phyloP scores from a whole-genome alignment of 2,797 vertebrate genomes.

The Sebastes hopkinsi region DNA sequence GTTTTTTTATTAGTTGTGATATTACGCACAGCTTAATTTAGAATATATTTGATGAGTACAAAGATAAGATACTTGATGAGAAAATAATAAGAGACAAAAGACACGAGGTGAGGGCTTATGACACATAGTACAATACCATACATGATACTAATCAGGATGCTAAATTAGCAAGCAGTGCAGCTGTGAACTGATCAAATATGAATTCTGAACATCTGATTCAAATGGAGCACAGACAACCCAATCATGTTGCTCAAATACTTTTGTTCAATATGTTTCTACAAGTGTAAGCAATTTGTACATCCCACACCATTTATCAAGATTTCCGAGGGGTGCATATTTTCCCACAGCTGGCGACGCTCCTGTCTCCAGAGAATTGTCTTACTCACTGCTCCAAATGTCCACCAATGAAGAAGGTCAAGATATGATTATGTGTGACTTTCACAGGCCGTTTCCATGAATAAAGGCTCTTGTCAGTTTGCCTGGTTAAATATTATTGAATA shows the following conservation, averaged over 20 bases:
- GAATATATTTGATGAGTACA: too few relatives aligned
- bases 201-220: conserved; percentile 8
- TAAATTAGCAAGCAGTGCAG: background rate
- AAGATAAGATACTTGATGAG: background rate
- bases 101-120: background rate
- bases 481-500: conserved; percentile 21
- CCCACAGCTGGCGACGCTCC: background rate
- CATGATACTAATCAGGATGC: background rate
- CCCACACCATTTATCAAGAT: conserved; percentile 1
- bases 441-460: background rate
- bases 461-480: conserved; percentile 2
- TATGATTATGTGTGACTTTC: conserved; percentile 1
- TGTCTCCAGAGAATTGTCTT: background rate
- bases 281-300: background rate
- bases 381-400: background rate
- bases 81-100: background rate
- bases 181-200: background rate
- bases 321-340: background rate
- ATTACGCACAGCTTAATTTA: too few relatives aligned
- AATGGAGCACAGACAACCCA: conserved; percentile 1
- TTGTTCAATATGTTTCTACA: background rate
- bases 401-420: background rate
- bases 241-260: background rate
- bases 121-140: background rate
- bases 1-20: background rate